phyloP scores from a whole-genome alignment of 2,888 invertebrate species.

The Mellilla xanthometata region DNA sequence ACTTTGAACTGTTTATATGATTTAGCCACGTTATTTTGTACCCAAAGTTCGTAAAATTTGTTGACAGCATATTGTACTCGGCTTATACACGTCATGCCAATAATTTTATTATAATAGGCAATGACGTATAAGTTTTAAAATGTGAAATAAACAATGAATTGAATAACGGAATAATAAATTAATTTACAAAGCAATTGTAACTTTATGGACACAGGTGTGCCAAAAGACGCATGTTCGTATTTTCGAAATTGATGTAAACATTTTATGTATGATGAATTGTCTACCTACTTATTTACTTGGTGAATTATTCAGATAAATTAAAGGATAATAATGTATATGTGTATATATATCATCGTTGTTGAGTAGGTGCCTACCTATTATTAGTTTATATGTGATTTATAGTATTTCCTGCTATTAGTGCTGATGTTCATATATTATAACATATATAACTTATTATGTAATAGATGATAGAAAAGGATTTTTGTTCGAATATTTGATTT shows the following conservation, averaged over 20 bases:
- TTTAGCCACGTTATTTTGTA: too few species aligned
- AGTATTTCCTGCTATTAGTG: too few species aligned
- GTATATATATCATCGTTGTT: slow-evolving; percentile 23
- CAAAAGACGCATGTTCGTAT: slow-evolving; percentile 24
- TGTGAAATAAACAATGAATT: slow-evolving; percentile 7
- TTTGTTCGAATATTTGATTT: too few species aligned
- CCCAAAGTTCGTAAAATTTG: too few species aligned
- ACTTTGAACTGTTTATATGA: too few species aligned
- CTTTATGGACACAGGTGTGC: slow-evolving; percentile 22
- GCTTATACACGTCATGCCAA: not conserved
- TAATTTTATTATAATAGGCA: not conserved
- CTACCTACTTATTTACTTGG: too few species aligned
- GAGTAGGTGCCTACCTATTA: slow-evolving; percentile 23
- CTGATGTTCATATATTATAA: too few species aligned
- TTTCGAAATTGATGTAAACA: slow-evolving; percentile 21
- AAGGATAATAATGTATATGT: not conserved
- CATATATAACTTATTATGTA: too few species aligned
- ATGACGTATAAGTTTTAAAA: slow-evolving; percentile 1
- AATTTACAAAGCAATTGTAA: slow-evolving; percentile 14
- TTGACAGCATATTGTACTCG: too few species aligned
- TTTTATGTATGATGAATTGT: not conserved
- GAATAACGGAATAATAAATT: slow-evolving; percentile 4
- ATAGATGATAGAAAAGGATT: too few species aligned
- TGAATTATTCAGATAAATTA: too few species aligned
- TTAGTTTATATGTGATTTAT: too few species aligned